These are phyloP conservation scores for Entomobrya proxima DNA, from an alignment of 2,888 invertebrate genomes.

Conservation along the genomic window DNA sequence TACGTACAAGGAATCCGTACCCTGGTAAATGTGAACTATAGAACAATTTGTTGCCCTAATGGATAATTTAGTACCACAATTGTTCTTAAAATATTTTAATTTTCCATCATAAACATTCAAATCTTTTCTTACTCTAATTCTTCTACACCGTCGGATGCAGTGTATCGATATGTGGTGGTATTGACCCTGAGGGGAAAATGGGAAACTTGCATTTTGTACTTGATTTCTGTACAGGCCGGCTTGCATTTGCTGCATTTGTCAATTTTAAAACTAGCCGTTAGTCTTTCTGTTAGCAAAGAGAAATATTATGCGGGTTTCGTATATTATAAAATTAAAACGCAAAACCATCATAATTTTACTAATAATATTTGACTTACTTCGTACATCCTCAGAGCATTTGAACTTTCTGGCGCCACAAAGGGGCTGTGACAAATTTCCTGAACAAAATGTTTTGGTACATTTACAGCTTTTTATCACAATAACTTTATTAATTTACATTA, in stretches of 20 bases:
- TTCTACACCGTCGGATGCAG: background rate
- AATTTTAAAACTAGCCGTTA: background rate
- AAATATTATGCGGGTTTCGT: background rate
- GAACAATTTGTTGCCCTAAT: slow-evolving; percentile 27
- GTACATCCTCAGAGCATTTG: slow-evolving; percentile 10
- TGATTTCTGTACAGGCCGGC: slow-evolving; percentile 54
- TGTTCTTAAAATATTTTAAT: background rate
- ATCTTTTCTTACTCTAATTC: background rate
- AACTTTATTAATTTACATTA: no score
- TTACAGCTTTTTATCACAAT: no score
- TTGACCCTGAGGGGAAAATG: slow-evolving; percentile 36
- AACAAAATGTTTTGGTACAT: background rate
- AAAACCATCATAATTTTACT: no score
- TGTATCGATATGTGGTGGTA: background rate
- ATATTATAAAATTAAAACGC: no score
- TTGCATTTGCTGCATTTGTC: slow-evolving; percentile 25
- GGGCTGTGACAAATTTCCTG: slow-evolving; percentile 11
- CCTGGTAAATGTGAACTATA: slow-evolving; percentile 48
- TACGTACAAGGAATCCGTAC: slow-evolving; percentile 41
- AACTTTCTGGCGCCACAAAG: slow-evolving; percentile 17
- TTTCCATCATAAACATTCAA: no score
- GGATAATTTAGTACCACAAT: background rate
- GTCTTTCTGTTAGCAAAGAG: no score
- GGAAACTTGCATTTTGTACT: slow-evolving; percentile 34
- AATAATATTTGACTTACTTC: slow-evolving; percentile 10